Evolutionary conservation across 2,797 vertebrate species (phyloP), one percentile per base, ranked within the genome.

Genomic region (Tolypeutes matacus): DNA sequence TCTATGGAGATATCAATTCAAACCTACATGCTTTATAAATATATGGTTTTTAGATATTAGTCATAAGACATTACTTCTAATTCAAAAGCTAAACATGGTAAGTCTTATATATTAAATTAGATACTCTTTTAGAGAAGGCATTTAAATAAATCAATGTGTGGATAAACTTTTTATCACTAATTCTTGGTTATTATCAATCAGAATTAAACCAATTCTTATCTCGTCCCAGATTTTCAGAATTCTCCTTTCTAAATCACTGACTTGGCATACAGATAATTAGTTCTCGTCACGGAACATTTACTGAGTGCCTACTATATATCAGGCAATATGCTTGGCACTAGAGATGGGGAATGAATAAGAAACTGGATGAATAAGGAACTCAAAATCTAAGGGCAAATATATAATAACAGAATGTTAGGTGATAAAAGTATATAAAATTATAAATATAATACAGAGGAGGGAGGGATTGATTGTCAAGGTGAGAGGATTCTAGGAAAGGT

Each of bases 1-100:
- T 94, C 73, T 89, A 46, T 89, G 91, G 73, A 65, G 69, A 92
- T 69, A 96, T 96, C 77, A 93, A n/a, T 10, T 96, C 58, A 94
- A 64, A 86, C 7, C 31, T 94, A 96, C 18, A 56, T 9, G 72
- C 11, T 91, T 95, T 86, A 87, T 95, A 85, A 95, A 89, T 88
- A 65, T 1, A 67, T 69, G n/a, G 15, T 86, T 88, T 88, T 80
- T 39, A 95, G 72, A 75, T 87, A 91, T 75, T 96, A 83, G 83
- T 83, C 67, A 84, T 58, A 93, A 91, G 51, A 69, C 89, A 92
- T 76, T 88, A 64, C 56, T 80, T 76, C 7, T 70, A 60, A 70
- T 77, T 67, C n/a, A 72, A 94, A 95, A 80, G 80, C 49, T 58
- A 84, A 85, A 49, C 27, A 65, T 78, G 51, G 17, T 10, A 86